A percentile compares a stretch with the other conserved stretches of the same genome.
Evolutionary conservation across 2,888 invertebrate genomes (phyloP).

Genomic region (Cerastoderma edule): DNA sequence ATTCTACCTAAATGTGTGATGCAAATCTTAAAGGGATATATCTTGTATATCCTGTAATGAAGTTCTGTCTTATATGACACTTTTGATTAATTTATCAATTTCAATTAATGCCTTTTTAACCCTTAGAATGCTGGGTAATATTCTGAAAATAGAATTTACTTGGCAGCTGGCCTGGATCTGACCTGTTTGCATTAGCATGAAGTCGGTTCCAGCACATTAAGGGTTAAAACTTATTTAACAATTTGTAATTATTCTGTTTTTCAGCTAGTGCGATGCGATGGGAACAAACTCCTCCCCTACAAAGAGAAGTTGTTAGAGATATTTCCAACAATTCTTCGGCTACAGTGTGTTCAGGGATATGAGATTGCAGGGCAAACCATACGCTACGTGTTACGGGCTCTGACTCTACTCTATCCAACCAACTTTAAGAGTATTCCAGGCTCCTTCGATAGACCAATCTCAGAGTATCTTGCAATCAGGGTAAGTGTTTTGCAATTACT

Average conservation of each 20-base stretch:
- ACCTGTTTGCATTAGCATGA: too few species aligned
- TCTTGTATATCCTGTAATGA: too few species aligned
- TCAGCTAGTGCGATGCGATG: constrained; percentile 88
- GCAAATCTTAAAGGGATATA: too few species aligned
- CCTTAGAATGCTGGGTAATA: too few species aligned
- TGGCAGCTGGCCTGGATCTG: too few species aligned
- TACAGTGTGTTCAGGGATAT: constrained; percentile 89
- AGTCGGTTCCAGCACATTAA: too few species aligned
- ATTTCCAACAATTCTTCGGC: constrained; percentile 89
- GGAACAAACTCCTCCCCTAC: constrained; percentile 88
- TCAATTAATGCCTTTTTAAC: too few species aligned
- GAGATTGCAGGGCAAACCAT: constrained; percentile 88
- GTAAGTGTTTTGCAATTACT: constrained; percentile 83
- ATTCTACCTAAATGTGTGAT: too few species aligned
- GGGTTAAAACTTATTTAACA: background rate
- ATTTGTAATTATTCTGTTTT: constrained; percentile 28
- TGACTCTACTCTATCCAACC: constrained; percentile 87
- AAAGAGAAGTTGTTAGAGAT: constrained; percentile 88
- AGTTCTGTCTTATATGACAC: too few species aligned
- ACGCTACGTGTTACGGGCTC: constrained; percentile 85
- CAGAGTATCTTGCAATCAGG: constrained; percentile 89
- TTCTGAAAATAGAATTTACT: too few species aligned
- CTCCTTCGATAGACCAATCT: constrained; percentile 87
- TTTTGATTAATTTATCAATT: too few species aligned
- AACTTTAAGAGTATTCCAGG: constrained; percentile 87